A percentile compares a stretch with the other conserved stretches of the same genome.
Conservation (phyloP, 2,113 vertebrate genomes). For the Pampusana beccarii region DNA sequence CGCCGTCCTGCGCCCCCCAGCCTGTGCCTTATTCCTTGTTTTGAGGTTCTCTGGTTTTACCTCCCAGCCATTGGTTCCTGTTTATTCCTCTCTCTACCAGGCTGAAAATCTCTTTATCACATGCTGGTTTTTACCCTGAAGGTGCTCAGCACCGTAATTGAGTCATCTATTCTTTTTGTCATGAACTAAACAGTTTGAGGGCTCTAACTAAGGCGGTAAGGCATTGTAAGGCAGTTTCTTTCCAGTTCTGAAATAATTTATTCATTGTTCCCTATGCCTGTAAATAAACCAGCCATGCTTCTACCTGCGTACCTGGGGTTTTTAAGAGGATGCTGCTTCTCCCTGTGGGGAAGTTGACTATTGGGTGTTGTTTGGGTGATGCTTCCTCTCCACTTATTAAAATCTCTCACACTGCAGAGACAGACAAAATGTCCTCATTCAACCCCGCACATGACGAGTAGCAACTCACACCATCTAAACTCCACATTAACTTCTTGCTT, state of each 20-base stretch:
- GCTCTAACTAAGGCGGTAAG: background rate
- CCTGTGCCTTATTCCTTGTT: background rate
- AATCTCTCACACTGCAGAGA: background rate
- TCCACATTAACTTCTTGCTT: fast-evolving
- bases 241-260: background rate
- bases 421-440: background rate
- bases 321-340: background rate
- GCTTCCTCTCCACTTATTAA: background rate
- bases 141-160: background rate
- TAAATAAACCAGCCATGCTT: background rate
- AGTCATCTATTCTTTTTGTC: constrained; percentile 3
- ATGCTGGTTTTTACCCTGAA: background rate
- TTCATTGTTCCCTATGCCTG: background rate
- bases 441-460: background rate
- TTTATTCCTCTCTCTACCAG: background rate
- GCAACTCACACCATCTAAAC: background rate
- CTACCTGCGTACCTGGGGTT: background rate
- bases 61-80: background rate
- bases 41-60: background rate
- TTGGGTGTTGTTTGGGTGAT: background rate
- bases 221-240: background rate
- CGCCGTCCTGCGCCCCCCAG: background rate
- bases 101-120: background rate
- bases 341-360: background rate
- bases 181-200: background rate